Base-by-base conservation (phyloP, 92 coral and sea anemone species). In the Phenganax marumi region DNA sequence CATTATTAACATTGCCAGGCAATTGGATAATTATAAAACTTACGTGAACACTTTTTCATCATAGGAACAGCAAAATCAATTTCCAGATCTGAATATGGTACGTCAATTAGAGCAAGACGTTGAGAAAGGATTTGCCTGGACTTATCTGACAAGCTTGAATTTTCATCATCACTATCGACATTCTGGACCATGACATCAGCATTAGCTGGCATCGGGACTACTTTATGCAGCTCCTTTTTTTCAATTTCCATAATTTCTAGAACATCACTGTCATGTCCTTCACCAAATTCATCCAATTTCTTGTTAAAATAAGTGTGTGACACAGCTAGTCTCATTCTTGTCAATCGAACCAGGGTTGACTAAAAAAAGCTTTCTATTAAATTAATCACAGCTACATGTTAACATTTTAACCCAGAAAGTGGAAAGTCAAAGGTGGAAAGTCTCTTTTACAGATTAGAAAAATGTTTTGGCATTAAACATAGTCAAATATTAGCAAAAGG, bases 31-130 rank as follows among this genome's bases (percentile, higher is more conserved):
- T 33, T 33, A 33, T 33, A 0, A 33, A 52, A 74, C 79, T 74
- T 74, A 74, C 79, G 24, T 8, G 25, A 1, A 50, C 64, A 54
- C 17, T 51, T 21, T 25, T 57, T 25, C 52, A 77, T 60, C 53
- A 47, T 56, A 33, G 81, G 81, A 13, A 77, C 26, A 60, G 81
- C 53, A 60, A 77, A 77, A 77, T 77, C 70, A 33, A 60, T 77
- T 18, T 77, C 81, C 33, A 77, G 69, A n/a, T 77, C 81, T 25
- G 81, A 57, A 22, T 77, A 12, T 7, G 43, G 54, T 6, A n/a
- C 46, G 23, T 77, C 54, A 60, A 77, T 77, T 0, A 57, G 70
- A 12, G 70, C 50, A 56, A 77, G 51, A 14, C 70, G 81, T 7
- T 77, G 79, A 7, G 48, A 43, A 51, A 51, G 33, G 13, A 74